Conservation (phyloP, 1,140 invertebrate genomes). For the Trichogramma pretiosum region DNA sequence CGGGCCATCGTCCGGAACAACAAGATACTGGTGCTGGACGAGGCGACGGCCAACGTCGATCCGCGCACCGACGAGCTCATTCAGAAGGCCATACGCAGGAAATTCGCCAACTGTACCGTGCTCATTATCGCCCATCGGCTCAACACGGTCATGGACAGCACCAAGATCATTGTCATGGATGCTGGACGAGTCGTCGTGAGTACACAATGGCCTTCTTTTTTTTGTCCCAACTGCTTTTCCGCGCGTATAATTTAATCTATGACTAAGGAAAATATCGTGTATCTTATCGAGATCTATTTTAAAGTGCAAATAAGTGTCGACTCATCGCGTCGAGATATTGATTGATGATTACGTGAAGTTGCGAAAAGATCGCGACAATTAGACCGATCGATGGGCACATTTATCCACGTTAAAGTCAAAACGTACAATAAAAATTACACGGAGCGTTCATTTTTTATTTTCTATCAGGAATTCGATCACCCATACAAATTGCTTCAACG, state of each 20-base stretch:
- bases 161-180: constrained; percentile 55
- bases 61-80: constrained; percentile 63
- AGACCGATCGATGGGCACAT: too few relatives aligned
- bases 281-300: not conserved
- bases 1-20: constrained; percentile 72
- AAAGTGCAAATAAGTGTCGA: not conserved
- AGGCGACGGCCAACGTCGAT: constrained; percentile 67
- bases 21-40: constrained; percentile 63
- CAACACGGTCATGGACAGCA: constrained; percentile 68
- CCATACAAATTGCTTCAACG: constrained; percentile 53
- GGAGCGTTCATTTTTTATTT: constrained; percentile 1
- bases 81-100: constrained; percentile 62
- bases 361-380: too few relatives aligned
- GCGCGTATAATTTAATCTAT: not conserved
- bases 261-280: too few relatives aligned
- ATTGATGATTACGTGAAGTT: too few relatives aligned
- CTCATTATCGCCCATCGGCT: constrained; percentile 78
- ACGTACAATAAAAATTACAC: not conserved
- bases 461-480: constrained; percentile 54
- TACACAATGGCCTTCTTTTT: not conserved
- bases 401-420: not conserved
- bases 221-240: too few relatives aligned
- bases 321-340: not conserved
- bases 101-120: constrained; percentile 68
- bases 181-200: constrained; percentile 46